Conservation (phyloP, 2,888 invertebrate species). For the Eupithecia exiguata region DNA sequence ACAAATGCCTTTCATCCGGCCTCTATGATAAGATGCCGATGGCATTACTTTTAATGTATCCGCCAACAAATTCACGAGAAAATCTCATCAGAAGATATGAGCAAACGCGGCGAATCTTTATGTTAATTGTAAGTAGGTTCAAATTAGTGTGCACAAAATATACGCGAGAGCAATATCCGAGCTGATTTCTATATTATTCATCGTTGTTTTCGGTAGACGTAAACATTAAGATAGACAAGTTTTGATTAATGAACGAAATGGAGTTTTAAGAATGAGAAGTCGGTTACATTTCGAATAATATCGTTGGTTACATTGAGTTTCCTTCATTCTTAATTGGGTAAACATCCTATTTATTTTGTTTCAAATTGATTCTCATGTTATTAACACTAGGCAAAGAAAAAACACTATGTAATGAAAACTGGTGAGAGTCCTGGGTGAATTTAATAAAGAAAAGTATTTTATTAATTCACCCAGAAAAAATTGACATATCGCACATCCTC, state of each 20-base stretch:
- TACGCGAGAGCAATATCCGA: background rate
- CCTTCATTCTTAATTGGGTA: background rate
- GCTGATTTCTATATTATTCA: slow-evolving; percentile 48
- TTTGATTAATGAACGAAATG: slow-evolving; percentile 63
- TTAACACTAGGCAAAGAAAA: background rate
- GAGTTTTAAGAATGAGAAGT: slow-evolving; percentile 57
- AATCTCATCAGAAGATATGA: background rate
- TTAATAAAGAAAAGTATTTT: no score
- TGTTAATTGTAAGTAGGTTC: background rate
- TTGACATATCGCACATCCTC: no score
- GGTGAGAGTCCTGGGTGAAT: no score
- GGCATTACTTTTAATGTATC: slow-evolving; percentile 9
- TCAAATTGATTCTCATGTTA: background rate
- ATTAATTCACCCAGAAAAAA: no score
- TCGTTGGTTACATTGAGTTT: background rate
- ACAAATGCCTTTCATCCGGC: slow-evolving; percentile 9
- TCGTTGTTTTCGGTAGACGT: slow-evolving; percentile 56
- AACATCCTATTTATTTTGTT: background rate
- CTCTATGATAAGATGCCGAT: slow-evolving; percentile 12
- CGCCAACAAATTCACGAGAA: slow-evolving; percentile 13
- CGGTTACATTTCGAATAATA: background rate
- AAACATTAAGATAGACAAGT: slow-evolving; percentile 57
- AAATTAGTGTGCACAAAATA: background rate
- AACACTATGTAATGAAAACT: background rate
- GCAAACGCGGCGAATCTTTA: background rate